A percentile compares a stretch with the other conserved stretches of the same genome.
Conservation (phyloP, 92 coral and sea anemone species). For the Actinernus sp. region DNA sequence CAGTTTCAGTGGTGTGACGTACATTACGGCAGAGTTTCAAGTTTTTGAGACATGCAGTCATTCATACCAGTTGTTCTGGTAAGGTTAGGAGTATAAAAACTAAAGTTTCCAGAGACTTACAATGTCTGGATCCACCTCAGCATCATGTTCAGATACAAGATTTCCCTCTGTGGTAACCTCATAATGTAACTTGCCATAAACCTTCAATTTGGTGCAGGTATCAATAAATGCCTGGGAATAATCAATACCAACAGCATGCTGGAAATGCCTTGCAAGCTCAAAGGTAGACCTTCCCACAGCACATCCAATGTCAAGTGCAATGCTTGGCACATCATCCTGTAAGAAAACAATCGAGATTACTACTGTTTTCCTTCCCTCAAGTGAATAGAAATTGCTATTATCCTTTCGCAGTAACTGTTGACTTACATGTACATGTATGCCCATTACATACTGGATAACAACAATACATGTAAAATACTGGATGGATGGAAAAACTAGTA, state of each 20-base stretch:
- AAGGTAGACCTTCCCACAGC: conserved; percentile 76
- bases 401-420: too few relatives aligned
- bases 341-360: not conserved
- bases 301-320: conserved; percentile 77
- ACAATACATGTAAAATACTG: too few relatives aligned
- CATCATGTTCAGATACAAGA: conserved; percentile 61
- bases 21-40: too few relatives aligned
- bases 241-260: conserved; percentile 75
- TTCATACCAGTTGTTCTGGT: too few relatives aligned
- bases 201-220: conserved; percentile 44
- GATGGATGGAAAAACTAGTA: too few relatives aligned
- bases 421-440: too few relatives aligned
- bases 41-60: too few relatives aligned
- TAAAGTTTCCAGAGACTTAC: conserved; percentile 52
- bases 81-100: too few relatives aligned
- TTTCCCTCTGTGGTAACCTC: conserved; percentile 67
- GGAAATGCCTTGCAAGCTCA: conserved; percentile 67
- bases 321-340: conserved; percentile 61
- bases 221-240: conserved; percentile 68
- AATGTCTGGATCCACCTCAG: conserved; percentile 53
- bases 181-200: conserved; percentile 62
- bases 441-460: too few relatives aligned
- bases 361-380: not conserved
- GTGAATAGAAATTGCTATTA: too few relatives aligned
- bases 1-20: too few relatives aligned